phyloP scores from a whole-genome alignment of 2,888 invertebrate species.

The Pristionchus exspectatus region DNA sequence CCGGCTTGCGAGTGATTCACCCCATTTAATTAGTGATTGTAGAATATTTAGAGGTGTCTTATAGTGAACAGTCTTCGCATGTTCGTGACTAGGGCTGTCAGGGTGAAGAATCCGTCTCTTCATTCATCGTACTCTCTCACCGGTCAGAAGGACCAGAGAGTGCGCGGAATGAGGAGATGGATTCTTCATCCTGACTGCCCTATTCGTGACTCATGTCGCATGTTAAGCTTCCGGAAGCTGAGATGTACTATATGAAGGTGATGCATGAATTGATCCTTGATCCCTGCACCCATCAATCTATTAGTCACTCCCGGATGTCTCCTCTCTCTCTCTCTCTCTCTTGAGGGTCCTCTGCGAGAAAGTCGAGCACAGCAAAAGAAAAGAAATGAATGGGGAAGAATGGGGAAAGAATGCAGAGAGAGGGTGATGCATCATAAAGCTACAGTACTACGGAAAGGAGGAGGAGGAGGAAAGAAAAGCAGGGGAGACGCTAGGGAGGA shows the following conservation, averaged over 20 bases:
- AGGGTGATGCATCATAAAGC: constrained; percentile 34
- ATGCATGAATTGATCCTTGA: not conserved
- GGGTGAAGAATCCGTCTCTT: too few relatives aligned
- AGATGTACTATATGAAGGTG: too few relatives aligned
- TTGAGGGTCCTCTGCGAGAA: constrained; percentile 29
- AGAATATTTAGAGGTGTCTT: too few relatives aligned
- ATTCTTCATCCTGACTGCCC: too few relatives aligned
- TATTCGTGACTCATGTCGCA: too few relatives aligned
- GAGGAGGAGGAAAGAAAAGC: constrained; percentile 6
- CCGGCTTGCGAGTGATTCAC: not conserved
- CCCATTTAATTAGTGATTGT: not conserved
- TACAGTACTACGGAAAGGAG: not conserved
- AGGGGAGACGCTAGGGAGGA: not conserved
- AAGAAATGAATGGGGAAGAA: constrained; percentile 25
- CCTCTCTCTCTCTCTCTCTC: not conserved
- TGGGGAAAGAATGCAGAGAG: constrained; percentile 9
- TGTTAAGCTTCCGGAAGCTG: too few relatives aligned
- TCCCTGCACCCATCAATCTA: not conserved
- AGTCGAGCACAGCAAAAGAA: constrained; percentile 24
- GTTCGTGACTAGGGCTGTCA: too few relatives aligned
- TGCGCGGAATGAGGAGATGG: too few relatives aligned
- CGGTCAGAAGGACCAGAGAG: too few relatives aligned
- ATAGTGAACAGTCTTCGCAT: too few relatives aligned
- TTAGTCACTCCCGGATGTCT: constrained; percentile 40
- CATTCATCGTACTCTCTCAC: too few relatives aligned